Evolutionary conservation across 2,113 vertebrate species (phyloP), one percentile per base, ranked within the genome.

Genomic region (Okapia johnstoni): DNA sequence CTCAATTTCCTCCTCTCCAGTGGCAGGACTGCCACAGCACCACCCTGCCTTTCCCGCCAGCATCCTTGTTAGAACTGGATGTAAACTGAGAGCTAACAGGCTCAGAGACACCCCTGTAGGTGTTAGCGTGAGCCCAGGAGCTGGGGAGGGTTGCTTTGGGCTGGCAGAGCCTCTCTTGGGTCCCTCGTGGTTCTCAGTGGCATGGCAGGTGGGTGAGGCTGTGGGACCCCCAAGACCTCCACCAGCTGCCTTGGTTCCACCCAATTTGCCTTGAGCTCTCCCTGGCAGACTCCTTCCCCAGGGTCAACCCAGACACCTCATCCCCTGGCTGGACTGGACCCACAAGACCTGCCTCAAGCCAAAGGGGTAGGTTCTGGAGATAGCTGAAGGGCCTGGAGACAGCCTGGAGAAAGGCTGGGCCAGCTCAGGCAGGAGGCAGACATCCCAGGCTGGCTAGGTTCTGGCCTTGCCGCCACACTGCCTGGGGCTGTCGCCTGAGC

Each of bases 11-110:
- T 33, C 46, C 17, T 36, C 25, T 7, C 36, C 14, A 5, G 46
- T 30, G 43, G 8, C 5, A 14, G 28, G 7, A 6, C 0, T 12
- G 54, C 17, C 57, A 1, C 26, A n/a, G 30, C 30, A 1, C 60
- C 3, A 6, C 17, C 60, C 36, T 17, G 25, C 33, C n/a, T 36
- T 30, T 30, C 46, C 43, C 6, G 21, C 26, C 40, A 8, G 17
- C 13, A 1, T 10, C 6, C n/a, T 57, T 9, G 4, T 60, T 26
- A 88, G 48, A n/a, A 23, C 63, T 16, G 12, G 0, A 1, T 0
- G 3, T 7, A 13, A 30, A 50, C 6, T 9, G 73, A 30, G 80
- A 9, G 8, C 30, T 13, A 17, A 21, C 9, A 43, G 57, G 43
- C 36, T 54, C 61, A 2, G 61, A 23, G 30, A 28, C 8, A 21